Evolutionary conservation across 2,113 vertebrate species (phyloP), one percentile per base, ranked within the genome.

Genomic region (Petrocephalus microphthalmus): DNA sequence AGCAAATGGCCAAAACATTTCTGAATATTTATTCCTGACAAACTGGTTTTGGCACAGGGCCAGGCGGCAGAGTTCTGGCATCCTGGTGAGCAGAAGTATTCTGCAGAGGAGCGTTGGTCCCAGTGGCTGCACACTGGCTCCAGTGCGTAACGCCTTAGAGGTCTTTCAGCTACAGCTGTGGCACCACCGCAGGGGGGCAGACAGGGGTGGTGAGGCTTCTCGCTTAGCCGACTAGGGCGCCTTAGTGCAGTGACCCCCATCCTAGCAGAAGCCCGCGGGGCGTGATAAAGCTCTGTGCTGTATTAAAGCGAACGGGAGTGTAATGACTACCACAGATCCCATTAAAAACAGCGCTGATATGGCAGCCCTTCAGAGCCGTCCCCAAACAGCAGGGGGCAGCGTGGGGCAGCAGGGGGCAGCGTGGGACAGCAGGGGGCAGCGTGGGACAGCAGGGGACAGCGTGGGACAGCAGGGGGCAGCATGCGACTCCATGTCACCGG

Each of bases 1-100:
- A 91, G 88, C 85, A 37, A 29, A 89, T 81, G 88, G 29, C 78
- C 0, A 89, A 89, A 88, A 29, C 91, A 91, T 89, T 91, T 92
- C 88, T 88, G 89, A 90, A 90, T 89, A 78, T 85, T 54, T 74
- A 89, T 88, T 90, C 90, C 90, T 56, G 54, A 88, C 88, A 88
- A n/a, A 49, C 8, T 67, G 53, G 37, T 47, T 84, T 88, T 45
- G 52, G 53, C 74, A 45, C 42, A 10, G 51, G 10, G 67, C 67
- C 67, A 49, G 15, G 85, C 25, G 11, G 53, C 8, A 19, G 49
- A 47, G 20, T 85, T 85, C 29, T 49, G n/a, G 51, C n/a, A 84
- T 25, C 49, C 53, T 13, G 10, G 82, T 22, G 49, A 33, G 13
- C 11, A 5, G 49, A 7, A 51, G 83, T 49, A 25, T 52, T 84